Evolutionary conservation across 2,797 vertebrate species (phyloP), one percentile per base, ranked within the genome.

Genomic region (Chaetodon trifasciatus): DNA sequence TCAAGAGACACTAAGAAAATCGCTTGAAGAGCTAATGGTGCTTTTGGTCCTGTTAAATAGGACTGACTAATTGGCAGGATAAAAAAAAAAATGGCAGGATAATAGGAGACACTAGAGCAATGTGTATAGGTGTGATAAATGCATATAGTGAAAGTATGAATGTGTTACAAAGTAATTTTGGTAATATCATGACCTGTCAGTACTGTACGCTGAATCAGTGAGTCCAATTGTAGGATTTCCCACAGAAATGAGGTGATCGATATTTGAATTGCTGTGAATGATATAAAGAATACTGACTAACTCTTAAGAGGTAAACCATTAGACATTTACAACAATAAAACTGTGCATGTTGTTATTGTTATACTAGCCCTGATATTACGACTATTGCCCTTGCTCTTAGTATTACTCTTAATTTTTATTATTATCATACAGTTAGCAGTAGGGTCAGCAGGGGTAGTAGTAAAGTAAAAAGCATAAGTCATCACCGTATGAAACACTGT

Each of bases 1-100:
- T 83, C 66, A 67, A 61, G 35, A 87, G 44, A 71, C 23, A 68
- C 44, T 58, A 6, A 58, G 67, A 69, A 46, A 35, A 7, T 37
- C 35, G 55, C 37, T 9, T 13, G 55, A 58, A 65, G 49, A 68
- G 69, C 46, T 78, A 63, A 57, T 70, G 71, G 44, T 86, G 74
- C 72, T 47, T 73, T 90, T 78, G 80, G 80, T 72, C 64, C 73
- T 68, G 53, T 86, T 90, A 88, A 80, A 87, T 79, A 16, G 70
- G 77, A 79, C 73, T 72, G 62, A 86, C 74, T 89, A 70, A 83
- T 89, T 85, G n/a, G n/a, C n/a, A n/a, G n/a, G n/a, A n/a, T n/a
- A n/a, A n/a, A 82, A 83, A 83, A 88, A 81, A 77, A 82, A 78
- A 87, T 83, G 8, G 21, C 46, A 56, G 73, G 66, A 65, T 32